A percentile compares a stretch with the other conserved stretches of the same genome.
These are phyloP conservation scores for Taenioides sp. DNA, from an alignment of 2,797 vertebrate genomes.

Conservation along the genomic window DNA sequence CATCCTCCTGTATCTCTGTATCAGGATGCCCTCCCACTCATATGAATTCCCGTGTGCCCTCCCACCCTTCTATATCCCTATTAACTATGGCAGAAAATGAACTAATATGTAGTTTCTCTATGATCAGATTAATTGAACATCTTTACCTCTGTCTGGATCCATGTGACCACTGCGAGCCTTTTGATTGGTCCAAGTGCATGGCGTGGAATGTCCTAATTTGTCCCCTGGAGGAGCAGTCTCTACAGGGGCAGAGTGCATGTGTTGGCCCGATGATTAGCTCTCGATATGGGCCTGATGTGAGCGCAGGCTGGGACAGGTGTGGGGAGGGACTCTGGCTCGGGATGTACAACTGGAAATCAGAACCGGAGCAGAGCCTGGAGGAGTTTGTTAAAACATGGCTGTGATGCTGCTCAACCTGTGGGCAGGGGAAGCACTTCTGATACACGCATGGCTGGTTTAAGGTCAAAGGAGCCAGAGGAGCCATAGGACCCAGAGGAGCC, in stretches of 20 bases:
- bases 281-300: conserved; percentile 74
- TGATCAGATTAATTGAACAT: no score
- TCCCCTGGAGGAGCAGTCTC: conserved; percentile 78
- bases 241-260: conserved; percentile 74
- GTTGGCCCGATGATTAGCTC: conserved; percentile 79
- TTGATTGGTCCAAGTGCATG: conserved; percentile 69
- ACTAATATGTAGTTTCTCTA: background rate
- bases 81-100: no score
- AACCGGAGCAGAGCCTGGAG: conserved; percentile 65
- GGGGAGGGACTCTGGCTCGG: conserved; percentile 56
- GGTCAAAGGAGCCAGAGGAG: conserved; percentile 28
- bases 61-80: no score
- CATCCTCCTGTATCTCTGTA: no score
- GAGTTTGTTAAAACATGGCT: conserved; percentile 57
- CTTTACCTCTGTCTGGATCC: conserved; percentile 58
- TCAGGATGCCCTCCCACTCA: no score
- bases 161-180: conserved; percentile 65
- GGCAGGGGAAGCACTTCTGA: conserved; percentile 70
- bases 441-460: conserved; percentile 56
- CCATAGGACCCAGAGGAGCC: conserved; percentile 22
- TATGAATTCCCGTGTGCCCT: no score
- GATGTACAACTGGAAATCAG: conserved; percentile 72
- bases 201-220: conserved; percentile 71
- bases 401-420: conserved; percentile 55
- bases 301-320: conserved; percentile 64